Evolutionary conservation across 1,140 invertebrate genomes (phyloP).

Genomic region (Aphelenchoides fujianensis): DNA sequence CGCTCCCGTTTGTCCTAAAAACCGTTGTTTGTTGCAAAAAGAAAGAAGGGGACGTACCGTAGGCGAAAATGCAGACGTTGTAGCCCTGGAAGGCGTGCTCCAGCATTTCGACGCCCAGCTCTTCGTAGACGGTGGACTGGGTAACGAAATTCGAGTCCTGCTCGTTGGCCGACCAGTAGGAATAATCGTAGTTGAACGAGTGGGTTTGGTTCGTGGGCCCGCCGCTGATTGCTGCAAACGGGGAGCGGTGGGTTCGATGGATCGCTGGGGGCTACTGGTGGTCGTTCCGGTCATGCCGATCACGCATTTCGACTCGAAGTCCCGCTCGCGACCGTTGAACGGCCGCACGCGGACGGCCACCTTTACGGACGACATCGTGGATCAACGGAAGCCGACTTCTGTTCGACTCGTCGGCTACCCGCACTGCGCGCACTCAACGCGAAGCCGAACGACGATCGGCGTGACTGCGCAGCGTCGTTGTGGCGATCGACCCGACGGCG

Average conservation of each 20-base stretch:
- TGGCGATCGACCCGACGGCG: too few relatives aligned
- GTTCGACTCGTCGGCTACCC: too few relatives aligned
- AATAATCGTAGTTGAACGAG: constrained; percentile 97
- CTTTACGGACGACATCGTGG: constrained; percentile 70
- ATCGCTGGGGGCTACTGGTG: constrained; percentile 66
- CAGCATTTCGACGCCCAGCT: constrained; percentile 98
- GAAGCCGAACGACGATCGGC: too few relatives aligned
- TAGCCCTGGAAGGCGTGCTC: constrained; percentile 98
- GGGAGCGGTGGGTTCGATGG: too few relatives aligned
- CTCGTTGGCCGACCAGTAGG: constrained; percentile 93
- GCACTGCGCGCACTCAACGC: too few relatives aligned
- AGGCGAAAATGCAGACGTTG: constrained; percentile 99
- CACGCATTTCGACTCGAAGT: constrained; percentile 87
- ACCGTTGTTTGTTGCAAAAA: too few relatives aligned
- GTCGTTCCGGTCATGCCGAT: constrained; percentile 88
- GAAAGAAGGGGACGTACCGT: too few relatives aligned
- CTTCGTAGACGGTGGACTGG: constrained; percentile 92
- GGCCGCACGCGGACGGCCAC: constrained; percentile 98
- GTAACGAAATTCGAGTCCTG: constrained; percentile 81
- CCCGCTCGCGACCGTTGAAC: constrained; percentile 94
- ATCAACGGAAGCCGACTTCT: too few relatives aligned
- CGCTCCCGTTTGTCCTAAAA: constrained; percentile 97
- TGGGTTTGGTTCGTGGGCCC: constrained; percentile 68
- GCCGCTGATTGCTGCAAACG: constrained; percentile 67
- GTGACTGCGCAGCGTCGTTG: too few relatives aligned